Percentiles rank a stretch among this genome's conserved stretches.
These are phyloP conservation scores for Escarpia spicata DNA, from an alignment of 2,888 invertebrate genomes.

Conservation along the genomic window DNA sequence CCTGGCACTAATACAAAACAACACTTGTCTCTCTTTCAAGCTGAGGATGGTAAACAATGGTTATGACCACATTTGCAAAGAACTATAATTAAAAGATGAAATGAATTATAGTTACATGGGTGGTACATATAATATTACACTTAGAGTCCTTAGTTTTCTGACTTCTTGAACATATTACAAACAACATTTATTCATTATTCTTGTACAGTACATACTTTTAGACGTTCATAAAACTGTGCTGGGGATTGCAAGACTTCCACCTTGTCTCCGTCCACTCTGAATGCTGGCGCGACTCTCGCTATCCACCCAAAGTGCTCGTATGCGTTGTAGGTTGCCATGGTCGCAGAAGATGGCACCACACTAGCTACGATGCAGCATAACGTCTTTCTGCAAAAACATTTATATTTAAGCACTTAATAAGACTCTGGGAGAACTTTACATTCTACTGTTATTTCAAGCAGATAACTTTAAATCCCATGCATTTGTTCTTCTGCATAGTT, in stretches of 20 bases:
- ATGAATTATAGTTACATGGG: not conserved
- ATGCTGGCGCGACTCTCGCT: conserved; percentile 38
- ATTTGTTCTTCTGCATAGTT: too few relatives aligned
- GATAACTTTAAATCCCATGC: too few relatives aligned
- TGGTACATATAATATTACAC: not conserved
- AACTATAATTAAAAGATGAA: not conserved
- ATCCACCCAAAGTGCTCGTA: conserved; percentile 31
- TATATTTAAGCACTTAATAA: not conserved
- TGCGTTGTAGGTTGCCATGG: not conserved
- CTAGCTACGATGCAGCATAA: not conserved
- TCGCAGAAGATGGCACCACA: not conserved
- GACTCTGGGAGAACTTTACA: not conserved
- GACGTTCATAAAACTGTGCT: conserved; percentile 57
- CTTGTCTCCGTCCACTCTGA: conserved; percentile 54
- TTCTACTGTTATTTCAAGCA: too few relatives aligned
- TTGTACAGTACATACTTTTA: conserved; percentile 52
- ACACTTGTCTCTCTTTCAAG: not conserved
- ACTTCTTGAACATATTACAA: not conserved
- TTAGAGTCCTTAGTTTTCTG: not conserved
- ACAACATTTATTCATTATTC: not conserved
- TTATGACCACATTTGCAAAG: not conserved
- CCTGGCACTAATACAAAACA: not conserved
- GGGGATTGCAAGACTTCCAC: conserved; percentile 58
- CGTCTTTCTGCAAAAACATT: not conserved
- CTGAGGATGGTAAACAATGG: not conserved